These are phyloP conservation scores for Pandemis heparana DNA, from an alignment of 2,888 invertebrate species.

Conservation along the genomic window DNA sequence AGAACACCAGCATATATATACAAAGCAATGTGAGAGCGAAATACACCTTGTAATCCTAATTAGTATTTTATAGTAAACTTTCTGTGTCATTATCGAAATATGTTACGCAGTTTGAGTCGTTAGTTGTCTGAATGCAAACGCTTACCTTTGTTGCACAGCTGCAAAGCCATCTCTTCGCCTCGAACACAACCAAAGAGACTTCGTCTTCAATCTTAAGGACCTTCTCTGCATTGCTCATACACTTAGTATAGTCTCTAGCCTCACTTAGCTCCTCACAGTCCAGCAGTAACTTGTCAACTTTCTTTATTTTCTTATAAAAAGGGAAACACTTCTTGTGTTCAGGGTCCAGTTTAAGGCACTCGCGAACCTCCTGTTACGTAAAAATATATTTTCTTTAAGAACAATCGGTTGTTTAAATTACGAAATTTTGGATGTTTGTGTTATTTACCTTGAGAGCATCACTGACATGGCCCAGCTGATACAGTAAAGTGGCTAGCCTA, in stretches of 20 bases:
- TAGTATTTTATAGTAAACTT: no score
- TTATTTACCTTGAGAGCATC: slow-evolving; percentile 91
- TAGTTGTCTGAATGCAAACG: not conserved
- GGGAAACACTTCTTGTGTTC: slow-evolving; percentile 98
- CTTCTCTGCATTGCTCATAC: slow-evolving; percentile 88
- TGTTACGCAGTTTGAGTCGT: not conserved
- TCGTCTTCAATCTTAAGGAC: slow-evolving; percentile 90
- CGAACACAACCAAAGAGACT: slow-evolving; percentile 89
- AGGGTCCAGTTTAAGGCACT: slow-evolving; percentile 98
- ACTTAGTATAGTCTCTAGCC: slow-evolving; percentile 87
- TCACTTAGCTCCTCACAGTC: slow-evolving; percentile 88
- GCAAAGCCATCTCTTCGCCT: slow-evolving; percentile 92
- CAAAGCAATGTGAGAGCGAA: no score
- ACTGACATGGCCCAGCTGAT: slow-evolving; percentile 95
- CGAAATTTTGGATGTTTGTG: not conserved
- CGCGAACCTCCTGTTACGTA: slow-evolving; percentile 91
- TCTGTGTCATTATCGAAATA: no score
- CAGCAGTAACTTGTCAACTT: slow-evolving; percentile 92
- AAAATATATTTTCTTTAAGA: not conserved
- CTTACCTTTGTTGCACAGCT: slow-evolving; percentile 87
- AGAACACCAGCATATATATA: no score
- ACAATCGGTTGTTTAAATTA: not conserved
- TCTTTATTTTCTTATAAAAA: slow-evolving; percentile 98
- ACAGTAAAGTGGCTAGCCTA: slow-evolving; percentile 93
- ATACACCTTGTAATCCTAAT: no score